Base-by-base conservation (phyloP, 2,888 invertebrate species). In the Drepanosiphum platanoidis region DNA sequence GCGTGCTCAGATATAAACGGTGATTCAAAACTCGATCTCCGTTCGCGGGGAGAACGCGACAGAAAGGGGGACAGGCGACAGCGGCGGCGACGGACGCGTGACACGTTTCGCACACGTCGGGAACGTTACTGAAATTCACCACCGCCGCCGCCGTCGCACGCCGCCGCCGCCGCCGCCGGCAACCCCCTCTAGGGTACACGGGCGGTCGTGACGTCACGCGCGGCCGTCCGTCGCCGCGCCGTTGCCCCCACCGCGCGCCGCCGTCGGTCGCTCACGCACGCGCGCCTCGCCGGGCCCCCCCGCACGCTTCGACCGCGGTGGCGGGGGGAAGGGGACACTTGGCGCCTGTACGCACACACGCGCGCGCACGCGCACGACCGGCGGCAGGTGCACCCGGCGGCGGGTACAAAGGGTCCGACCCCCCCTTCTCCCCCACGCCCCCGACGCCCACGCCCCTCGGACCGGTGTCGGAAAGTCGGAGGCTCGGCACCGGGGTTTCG, bases 101-200 rank as follows among this genome's bases (percentile, higher is more conserved):
- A 68, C 84, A 64, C 75, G 84, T 68, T 84, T 75, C 68, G 77
- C 75, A 36, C 84, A 52, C 84, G 74, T 84, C 84, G 77, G n/a
- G 52, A 77, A 84, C 75, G 84, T 84, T 77, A 84, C 84, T 84
- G 68, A 68, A 77, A 68, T 75, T 74, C 83, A 83, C 82, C 72
- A 82, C 71, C 74, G 42, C 32, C 64, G 15, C 36, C 70, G 52
- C 70, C 70, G 52, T 58, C 80, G 80, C 27, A n/a, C 81, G 70
- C 34, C 34, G 64, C 4, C 74, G 34, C 36, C 52, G 83, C 58
- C n/a, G 66, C 81, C 71, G 66, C 27, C 75, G 68, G 66, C 77
- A 84, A 77, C 84, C 77, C 84, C 84, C 75, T 84, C 84, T 77
- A 68, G 75, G 77, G 84, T 75, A 72, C 72, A n/a, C 71, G 36